A percentile compares a stretch with the other conserved stretches of the same genome.
Conservation (phyloP, 1,140 invertebrate genomes). For the Cotesia vestalis region DNA sequence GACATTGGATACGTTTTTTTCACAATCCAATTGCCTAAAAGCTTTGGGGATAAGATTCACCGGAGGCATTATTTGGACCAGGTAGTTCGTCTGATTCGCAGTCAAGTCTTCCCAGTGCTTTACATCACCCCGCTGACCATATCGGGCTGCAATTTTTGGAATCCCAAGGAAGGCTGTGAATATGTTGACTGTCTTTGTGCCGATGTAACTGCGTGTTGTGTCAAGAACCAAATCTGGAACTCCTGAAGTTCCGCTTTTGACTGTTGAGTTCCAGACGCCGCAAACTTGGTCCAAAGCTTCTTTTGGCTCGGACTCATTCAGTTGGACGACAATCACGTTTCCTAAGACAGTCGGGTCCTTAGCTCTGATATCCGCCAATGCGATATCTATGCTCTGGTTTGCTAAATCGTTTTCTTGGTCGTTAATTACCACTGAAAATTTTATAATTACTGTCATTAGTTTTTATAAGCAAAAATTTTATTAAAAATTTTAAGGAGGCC, state of each 20-base stretch:
- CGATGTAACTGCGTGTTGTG: conserved; percentile 78
- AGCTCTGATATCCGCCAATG: conserved; percentile 49
- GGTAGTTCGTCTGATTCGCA: conserved; percentile 74
- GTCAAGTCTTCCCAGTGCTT: conserved; percentile 79
- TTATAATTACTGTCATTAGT: too few relatives aligned
- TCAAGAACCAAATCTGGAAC: conserved; percentile 82
- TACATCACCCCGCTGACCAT: conserved; percentile 83
- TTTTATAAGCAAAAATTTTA: background rate
- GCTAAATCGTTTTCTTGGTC: conserved; percentile 50
- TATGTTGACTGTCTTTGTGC: conserved; percentile 84
- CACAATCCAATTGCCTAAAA: conserved; percentile 79
- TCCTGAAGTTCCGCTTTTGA: conserved; percentile 57
- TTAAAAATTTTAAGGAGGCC: too few relatives aligned
- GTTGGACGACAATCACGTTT: conserved; percentile 46
- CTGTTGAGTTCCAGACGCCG: conserved; percentile 46
- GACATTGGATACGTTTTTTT: conserved; percentile 88
- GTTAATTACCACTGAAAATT: conserved; percentile 56
- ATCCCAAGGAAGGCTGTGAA: conserved; percentile 80
- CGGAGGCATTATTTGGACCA: conserved; percentile 80
- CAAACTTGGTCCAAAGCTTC: conserved; percentile 52
- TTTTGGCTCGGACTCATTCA: conserved; percentile 51
- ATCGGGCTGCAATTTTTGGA: conserved; percentile 84
- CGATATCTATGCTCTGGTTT: conserved; percentile 52
- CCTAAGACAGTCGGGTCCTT: conserved; percentile 50
- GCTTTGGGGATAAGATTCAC: conserved; percentile 83